These are phyloP conservation scores for Nasonia longicornis DNA, from an alignment of 1,140 invertebrate genomes.

Conservation along the genomic window DNA sequence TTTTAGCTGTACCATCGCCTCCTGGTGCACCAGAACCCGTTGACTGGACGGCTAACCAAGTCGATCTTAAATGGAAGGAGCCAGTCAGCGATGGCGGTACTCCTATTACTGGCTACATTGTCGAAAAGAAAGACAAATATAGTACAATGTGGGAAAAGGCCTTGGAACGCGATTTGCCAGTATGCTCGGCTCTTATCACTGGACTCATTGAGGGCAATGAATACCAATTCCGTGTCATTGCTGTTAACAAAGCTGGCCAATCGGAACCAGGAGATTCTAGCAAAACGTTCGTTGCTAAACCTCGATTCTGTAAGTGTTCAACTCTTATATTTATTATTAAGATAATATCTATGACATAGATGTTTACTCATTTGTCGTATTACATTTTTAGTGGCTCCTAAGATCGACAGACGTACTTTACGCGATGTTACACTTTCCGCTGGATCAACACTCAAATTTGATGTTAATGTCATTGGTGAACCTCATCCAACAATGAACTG, in stretches of 20 bases:
- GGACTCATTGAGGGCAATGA: slow-evolving; percentile 96
- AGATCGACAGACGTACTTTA: slow-evolving; percentile 93
- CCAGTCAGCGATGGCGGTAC: slow-evolving; percentile 89
- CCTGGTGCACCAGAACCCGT: slow-evolving; percentile 88
- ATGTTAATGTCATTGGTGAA: slow-evolving; percentile 91
- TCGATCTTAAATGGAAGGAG: slow-evolving; percentile 88
- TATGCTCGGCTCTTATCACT: slow-evolving; percentile 81
- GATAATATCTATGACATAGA: neutral
- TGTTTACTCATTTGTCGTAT: slow-evolving; percentile 31
- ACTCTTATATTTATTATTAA: neutral
- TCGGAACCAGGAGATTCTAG: slow-evolving; percentile 89
- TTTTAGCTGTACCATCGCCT: slow-evolving; percentile 79
- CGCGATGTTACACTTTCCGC: slow-evolving; percentile 91
- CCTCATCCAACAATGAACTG: slow-evolving; percentile 91
- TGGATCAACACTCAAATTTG: slow-evolving; percentile 91
- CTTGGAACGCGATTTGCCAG: slow-evolving; percentile 80
- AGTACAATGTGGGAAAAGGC: slow-evolving; percentile 93
- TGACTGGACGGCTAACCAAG: slow-evolving; percentile 93
- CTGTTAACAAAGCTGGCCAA: slow-evolving; percentile 93
- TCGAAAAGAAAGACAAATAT: slow-evolving; percentile 98
- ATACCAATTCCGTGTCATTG: slow-evolving; percentile 98
- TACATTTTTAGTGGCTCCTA: slow-evolving; percentile 82
- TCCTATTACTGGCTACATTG: slow-evolving; percentile 92
- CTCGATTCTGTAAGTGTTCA: slow-evolving; percentile 79
- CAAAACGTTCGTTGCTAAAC: slow-evolving; percentile 92